These are phyloP conservation scores for Congeria kusceri DNA, from an alignment of 2,888 invertebrate genomes.

Conservation along the genomic window DNA sequence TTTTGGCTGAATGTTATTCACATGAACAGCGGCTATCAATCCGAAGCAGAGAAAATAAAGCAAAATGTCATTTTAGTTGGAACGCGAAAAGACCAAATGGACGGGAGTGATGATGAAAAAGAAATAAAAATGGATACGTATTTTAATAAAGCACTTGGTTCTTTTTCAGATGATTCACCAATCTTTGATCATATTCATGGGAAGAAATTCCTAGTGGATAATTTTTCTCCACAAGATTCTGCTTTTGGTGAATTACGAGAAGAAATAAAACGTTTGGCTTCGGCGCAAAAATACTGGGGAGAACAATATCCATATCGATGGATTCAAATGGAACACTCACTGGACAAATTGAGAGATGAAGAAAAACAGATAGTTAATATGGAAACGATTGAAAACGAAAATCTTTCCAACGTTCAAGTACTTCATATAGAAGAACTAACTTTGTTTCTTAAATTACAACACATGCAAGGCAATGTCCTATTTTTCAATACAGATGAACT, in stretches of 20 bases:
- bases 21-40: conserved; percentile 36
- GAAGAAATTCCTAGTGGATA: conserved; percentile 39
- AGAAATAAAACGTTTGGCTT: conserved; percentile 33
- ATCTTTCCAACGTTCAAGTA: too few relatives aligned
- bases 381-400: background rate
- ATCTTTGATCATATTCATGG: conserved; percentile 25
- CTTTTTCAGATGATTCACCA: conserved; percentile 10
- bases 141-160: conserved; percentile 45
- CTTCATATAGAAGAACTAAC: too few relatives aligned
- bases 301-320: conserved; percentile 48
- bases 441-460: too few relatives aligned
- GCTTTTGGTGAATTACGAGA: conserved; percentile 21
- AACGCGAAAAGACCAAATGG: conserved; percentile 44
- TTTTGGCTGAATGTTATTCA: conserved; percentile 57
- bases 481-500: too few relatives aligned
- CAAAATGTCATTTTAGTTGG: conserved; percentile 53
- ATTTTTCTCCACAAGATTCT: conserved; percentile 10
- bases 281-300: conserved; percentile 40
- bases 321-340: conserved; percentile 45
- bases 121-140: conserved; percentile 38
- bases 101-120: conserved; percentile 35
- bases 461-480: too few relatives aligned
- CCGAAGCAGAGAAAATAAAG: conserved; percentile 1
- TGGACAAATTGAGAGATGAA: conserved; percentile 30
- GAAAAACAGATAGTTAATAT: conserved; percentile 33